Evolutionary conservation across 2,888 invertebrate genomes (phyloP), one percentile per base, ranked within the genome.

Genomic region (Pseudanteris insignis): DNA sequence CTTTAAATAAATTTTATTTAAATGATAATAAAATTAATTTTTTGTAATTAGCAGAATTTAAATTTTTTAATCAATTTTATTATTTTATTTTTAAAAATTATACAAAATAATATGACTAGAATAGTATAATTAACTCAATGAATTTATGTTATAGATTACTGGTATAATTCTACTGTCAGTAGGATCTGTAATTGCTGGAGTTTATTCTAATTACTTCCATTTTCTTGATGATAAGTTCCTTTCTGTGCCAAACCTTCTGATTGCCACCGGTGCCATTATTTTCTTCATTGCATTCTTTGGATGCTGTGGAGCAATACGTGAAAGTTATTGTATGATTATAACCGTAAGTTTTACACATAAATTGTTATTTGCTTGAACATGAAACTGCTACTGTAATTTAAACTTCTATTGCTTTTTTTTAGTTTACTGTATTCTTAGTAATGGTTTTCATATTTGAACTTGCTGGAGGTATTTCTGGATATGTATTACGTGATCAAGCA

Each of bases 251-350:
- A 80, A 84, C 15, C 75, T 87, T n/a, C 76, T 87, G n/a, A 83
- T 87, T 25, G 81, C 84, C 1, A 81, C 85, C 7, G 87, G 87
- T 2, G 78, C 82, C 14, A 78, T 90, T 66, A 87, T 90, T 70
- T 89, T 93, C 77, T 77, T 92, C 64, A 88, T 94, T 37, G 87
- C 92, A 0, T 91, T 90, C 79, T 88, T 92, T 70, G 94, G 94
- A 54, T 94, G 94, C 81, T 94, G 91, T 81, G 94, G 94, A 30
- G 93, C 94, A 0, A 85, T 89, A 67, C 88, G 87, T 73, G 92
- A 94, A 78, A 92, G 89, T 80, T 89, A 92, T 76, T 87, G 89
- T 73, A 87, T 94, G 85, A 88, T 89, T 28, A 83, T 92, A 75
- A 88, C 87, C 74, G 92, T 92, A 82, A 85, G 87, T 83, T 25